phyloP scores from a whole-genome alignment of 1,140 invertebrate species.

The Goniozus legneri region DNA sequence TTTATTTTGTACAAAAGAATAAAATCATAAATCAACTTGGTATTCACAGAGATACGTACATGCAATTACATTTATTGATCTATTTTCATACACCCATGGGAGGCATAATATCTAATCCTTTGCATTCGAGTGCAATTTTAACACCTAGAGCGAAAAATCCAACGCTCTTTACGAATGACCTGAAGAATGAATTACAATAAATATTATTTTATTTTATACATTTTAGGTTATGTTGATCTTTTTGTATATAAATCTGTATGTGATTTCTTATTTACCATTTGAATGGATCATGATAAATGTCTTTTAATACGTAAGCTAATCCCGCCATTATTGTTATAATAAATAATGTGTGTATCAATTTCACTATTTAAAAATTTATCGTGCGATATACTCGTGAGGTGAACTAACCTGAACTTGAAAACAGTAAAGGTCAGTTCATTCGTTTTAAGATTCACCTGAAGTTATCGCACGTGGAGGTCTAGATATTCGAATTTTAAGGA shows the following conservation, averaged over 20 bases:
- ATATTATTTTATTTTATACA: constrained; percentile 5
- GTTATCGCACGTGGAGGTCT: no score
- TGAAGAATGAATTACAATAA: constrained; percentile 40
- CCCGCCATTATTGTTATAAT: not conserved
- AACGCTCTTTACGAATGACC: constrained; percentile 68
- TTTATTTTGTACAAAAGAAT: no score
- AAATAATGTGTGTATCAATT: no score
- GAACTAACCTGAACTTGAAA: no score
- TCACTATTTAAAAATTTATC: no score
- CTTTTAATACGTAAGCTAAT: not conserved
- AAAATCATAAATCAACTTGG: no score
- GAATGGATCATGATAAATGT: not conserved
- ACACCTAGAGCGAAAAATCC: constrained; percentile 65
- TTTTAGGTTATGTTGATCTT: not conserved
- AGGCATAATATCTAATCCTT: constrained; percentile 60
- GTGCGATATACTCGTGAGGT: no score
- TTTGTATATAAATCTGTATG: not conserved
- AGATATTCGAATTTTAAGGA: no score
- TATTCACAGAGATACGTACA: no score
- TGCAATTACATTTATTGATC: no score
- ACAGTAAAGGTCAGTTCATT: no score
- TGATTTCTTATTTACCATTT: not conserved
- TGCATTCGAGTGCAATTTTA: constrained; percentile 64
- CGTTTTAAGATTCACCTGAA: no score
- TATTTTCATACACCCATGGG: constrained; percentile 5